Percentiles rank a stretch among this genome's conserved stretches.
Conservation (phyloP, 2,888 invertebrate genomes). For the Suillia variegata region DNA sequence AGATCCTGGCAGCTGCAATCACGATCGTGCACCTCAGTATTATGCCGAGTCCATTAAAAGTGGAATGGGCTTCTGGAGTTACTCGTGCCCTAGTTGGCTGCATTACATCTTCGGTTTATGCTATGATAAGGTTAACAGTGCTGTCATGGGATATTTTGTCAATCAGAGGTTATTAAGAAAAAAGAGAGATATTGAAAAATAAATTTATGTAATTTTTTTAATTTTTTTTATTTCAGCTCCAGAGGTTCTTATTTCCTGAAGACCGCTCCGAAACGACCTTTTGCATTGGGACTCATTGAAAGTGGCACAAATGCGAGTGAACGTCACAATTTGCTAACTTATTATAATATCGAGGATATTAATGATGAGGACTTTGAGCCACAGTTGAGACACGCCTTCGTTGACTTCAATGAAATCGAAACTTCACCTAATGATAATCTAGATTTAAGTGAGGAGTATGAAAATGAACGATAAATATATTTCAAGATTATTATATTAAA, state of each 20-base stretch:
- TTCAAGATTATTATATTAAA: no score
- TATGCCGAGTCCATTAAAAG: constrained; percentile 66
- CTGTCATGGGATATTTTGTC: constrained; percentile 65
- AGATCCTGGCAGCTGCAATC: constrained; percentile 67
- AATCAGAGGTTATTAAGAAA: constrained; percentile 61
- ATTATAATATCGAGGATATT: constrained; percentile 29
- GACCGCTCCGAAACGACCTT: constrained; percentile 35
- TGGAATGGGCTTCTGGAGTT: constrained; percentile 65
- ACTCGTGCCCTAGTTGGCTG: constrained; percentile 64
- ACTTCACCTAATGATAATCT: no score
- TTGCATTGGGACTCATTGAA: constrained; percentile 36
- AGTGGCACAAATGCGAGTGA: constrained; percentile 17
- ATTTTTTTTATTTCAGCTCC: constrained; percentile 55
- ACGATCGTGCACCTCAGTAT: constrained; percentile 66
- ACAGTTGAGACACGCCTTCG: constrained; percentile 36
- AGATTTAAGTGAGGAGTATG: no score
- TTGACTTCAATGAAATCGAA: constrained; percentile 23
- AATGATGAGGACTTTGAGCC: constrained; percentile 39
- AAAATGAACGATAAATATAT: no score
- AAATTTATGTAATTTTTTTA: background rate
- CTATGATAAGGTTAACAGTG: constrained; percentile 36
- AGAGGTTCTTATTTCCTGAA: constrained; percentile 64
- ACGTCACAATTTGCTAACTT: constrained; percentile 24
- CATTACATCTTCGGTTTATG: constrained; percentile 65
- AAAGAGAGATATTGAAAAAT: background rate